Evolutionary conservation across 2,113 vertebrate species (phyloP).

Genomic region (Rhabdornis inornatus): DNA sequence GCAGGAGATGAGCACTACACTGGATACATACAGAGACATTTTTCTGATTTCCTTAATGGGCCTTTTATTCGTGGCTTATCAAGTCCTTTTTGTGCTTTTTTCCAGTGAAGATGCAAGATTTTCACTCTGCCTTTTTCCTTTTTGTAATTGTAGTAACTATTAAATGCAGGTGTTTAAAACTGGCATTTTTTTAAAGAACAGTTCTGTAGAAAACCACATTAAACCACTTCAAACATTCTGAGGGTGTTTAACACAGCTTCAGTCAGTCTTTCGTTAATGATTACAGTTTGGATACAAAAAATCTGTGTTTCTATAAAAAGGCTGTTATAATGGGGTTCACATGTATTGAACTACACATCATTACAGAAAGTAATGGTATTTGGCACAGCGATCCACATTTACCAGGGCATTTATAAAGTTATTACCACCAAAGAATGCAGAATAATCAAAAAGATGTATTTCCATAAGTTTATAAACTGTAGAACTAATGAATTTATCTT

Average conservation of each 20-base stretch:
- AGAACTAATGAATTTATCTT: not conserved
- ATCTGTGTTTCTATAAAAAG: not conserved
- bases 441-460: not conserved
- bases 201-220: not conserved
- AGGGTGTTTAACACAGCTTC: not conserved
- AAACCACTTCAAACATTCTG: not conserved
- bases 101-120: not conserved
- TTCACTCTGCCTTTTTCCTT: not conserved
- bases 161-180: not conserved
- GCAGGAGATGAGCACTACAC: not conserved
- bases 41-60: not conserved
- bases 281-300: not conserved
- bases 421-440: not conserved
- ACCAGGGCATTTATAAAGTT: not conserved
- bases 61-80: not conserved
- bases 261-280: not conserved
- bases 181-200: not conserved
- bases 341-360: rapidly evolving
- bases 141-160: not conserved
- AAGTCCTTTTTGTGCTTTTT: not conserved
- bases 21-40: not conserved
- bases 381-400: not conserved
- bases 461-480: not conserved
- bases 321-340: not conserved
- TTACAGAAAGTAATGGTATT: not conserved